phyloP scores from a whole-genome alignment of 2,888 invertebrate species.

The Pegoplata infirma region DNA sequence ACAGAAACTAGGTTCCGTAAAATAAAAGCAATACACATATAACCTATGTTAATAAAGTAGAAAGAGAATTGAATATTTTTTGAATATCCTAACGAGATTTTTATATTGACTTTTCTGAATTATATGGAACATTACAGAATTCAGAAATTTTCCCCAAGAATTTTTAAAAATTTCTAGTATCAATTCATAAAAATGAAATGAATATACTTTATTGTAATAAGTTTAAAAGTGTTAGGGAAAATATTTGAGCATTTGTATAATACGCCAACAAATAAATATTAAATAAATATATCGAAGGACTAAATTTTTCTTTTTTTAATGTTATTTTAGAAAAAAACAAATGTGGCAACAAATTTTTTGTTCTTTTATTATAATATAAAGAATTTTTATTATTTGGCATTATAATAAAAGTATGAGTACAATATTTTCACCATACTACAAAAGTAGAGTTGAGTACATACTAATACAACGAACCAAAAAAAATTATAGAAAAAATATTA shows the following conservation, averaged over 20 bases:
- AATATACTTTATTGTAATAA: no score
- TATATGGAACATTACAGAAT: no score
- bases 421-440: background rate
- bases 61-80: no score
- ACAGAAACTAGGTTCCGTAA: no score
- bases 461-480: no score
- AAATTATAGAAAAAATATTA: conserved; percentile 51
- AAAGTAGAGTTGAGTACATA: conserved; percentile 4
- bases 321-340: background rate
- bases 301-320: conserved; percentile 25
- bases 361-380: conserved; percentile 42
- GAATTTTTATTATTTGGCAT: conserved; percentile 52
- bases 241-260: conserved; percentile 43
- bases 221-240: background rate
- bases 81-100: no score
- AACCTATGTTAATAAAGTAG: no score
- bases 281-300: conserved; percentile 32
- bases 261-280: conserved; percentile 51
- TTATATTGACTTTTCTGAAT: no score
- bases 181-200: no score
- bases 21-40: no score
- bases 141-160: no score
- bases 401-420: conserved; percentile 25
- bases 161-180: no score
- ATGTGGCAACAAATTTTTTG: conserved; percentile 35